Conservation (phyloP, 2,888 invertebrate species). For the Neoscelio sp. region DNA sequence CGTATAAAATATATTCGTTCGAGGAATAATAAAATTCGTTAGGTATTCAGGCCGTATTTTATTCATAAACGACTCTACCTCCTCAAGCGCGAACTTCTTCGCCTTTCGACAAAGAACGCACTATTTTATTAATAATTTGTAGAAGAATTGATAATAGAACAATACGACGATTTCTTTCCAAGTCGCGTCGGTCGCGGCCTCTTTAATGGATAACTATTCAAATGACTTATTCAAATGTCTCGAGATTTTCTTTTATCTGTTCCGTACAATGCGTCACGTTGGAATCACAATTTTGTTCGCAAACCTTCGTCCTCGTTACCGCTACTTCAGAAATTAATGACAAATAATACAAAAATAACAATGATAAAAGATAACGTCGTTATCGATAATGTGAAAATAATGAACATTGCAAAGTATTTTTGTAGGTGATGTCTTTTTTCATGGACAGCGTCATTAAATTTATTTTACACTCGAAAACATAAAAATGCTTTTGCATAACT, state of each 20-base stretch:
- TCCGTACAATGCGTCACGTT: not conserved
- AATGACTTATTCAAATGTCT: conserved; percentile 29
- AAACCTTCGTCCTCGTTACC: conserved; percentile 26
- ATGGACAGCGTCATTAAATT: not conserved
- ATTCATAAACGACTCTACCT: conserved; percentile 28
- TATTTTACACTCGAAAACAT: not conserved
- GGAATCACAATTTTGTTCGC: conserved; percentile 26
- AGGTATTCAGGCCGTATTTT: conserved; percentile 37
- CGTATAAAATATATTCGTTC: conserved; percentile 50
- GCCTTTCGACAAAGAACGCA: conserved; percentile 3
- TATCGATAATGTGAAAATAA: conserved; percentile 43
- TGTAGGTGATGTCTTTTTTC: not conserved
- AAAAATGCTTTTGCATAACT: too few relatives aligned
- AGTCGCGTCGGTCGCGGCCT: conserved; percentile 23
- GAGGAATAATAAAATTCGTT: conserved; percentile 56
- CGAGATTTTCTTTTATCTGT: conserved; percentile 14
- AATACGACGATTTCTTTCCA: conserved; percentile 21
- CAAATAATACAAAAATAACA: conserved; percentile 18
- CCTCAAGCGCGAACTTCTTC: conserved; percentile 7
- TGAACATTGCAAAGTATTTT: not conserved
- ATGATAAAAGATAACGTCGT: conserved; percentile 16
- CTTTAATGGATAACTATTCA: conserved; percentile 21
- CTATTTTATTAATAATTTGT: conserved; percentile 33
- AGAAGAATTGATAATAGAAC: not conserved
- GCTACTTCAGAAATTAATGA: conserved; percentile 28